These are phyloP conservation scores for Colossoma macropomum DNA, from an alignment of 2,113 vertebrate genomes.

Conservation along the genomic window DNA sequence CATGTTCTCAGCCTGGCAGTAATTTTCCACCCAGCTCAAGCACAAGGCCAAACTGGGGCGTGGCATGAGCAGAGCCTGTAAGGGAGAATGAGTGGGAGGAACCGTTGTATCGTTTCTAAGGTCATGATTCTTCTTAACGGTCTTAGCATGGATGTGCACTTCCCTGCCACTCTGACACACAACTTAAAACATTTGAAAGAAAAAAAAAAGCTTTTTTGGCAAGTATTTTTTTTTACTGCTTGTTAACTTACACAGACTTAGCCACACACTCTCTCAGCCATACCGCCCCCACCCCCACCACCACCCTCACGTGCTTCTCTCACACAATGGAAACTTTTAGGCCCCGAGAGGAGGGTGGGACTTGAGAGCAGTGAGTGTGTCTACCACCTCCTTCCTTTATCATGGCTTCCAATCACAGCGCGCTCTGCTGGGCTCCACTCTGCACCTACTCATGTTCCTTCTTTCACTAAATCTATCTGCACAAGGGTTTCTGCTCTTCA, in stretches of 20 bases:
- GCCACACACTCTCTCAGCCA: conserved; percentile 59
- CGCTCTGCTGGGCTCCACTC: conserved; percentile 56
- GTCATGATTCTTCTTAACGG: conserved; percentile 26
- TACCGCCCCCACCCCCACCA: conserved; percentile 62
- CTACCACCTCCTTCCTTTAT: conserved; percentile 69
- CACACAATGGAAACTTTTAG: conserved; percentile 84
- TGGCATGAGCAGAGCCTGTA: conserved; percentile 57
- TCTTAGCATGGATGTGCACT: neutral
- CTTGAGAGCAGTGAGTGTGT: conserved; percentile 54
- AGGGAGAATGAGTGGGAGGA: conserved; percentile 49
- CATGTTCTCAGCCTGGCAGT: conserved; percentile 67
- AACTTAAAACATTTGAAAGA: neutral
- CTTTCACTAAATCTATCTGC: conserved; percentile 39
- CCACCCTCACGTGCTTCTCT: conserved; percentile 69
- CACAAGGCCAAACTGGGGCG: conserved; percentile 61
- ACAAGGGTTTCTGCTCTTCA: conserved; percentile 41
- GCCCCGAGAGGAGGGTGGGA: conserved; percentile 70
- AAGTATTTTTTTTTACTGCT: neutral
- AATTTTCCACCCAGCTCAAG: conserved; percentile 75
- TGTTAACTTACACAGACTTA: conserved; percentile 54
- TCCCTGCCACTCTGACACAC: neutral
- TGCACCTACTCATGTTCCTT: conserved; percentile 50
- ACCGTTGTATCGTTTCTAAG: conserved; percentile 53
- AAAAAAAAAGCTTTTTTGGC: neutral
- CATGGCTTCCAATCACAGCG: conserved; percentile 67